These are phyloP conservation scores for Phyto melanocephala DNA, from an alignment of 2,888 invertebrate species.

Conservation along the genomic window DNA sequence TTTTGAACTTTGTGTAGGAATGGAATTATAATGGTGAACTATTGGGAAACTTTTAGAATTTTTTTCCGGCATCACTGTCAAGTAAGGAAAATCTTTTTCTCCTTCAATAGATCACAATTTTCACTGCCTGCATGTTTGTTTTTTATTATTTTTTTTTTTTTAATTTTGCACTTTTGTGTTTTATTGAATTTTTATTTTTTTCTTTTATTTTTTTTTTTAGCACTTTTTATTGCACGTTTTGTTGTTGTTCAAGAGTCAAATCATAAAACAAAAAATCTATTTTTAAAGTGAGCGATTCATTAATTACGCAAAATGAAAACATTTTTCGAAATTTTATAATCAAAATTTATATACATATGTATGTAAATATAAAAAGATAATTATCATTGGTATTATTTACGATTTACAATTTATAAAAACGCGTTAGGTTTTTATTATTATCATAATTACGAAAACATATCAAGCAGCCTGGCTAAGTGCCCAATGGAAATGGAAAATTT, in stretches of 20 bases:
- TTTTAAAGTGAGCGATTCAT: conserved; percentile 73
- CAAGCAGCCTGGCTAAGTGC: conserved; percentile 46
- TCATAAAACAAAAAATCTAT: conserved; percentile 73
- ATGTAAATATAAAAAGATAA: conserved; percentile 29
- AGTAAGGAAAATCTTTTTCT: conserved; percentile 25
- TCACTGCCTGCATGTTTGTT: conserved; percentile 44
- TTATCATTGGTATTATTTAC: conserved; percentile 18
- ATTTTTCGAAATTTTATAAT: conserved; percentile 62
- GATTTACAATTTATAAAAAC: conserved; percentile 28
- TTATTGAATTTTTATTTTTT: conserved; percentile 43
- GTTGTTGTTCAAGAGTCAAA: conserved; percentile 70
- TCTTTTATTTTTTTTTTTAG: conserved; percentile 30
- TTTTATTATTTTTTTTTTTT: conserved; percentile 46
- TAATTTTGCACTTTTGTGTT: conserved; percentile 55
- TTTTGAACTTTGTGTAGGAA: conserved; percentile 1
- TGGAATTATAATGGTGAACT: neutral
- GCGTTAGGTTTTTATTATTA: conserved; percentile 38
- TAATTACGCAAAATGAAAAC: conserved; percentile 77
- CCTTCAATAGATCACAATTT: conserved; percentile 44
- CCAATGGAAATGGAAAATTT: conserved; percentile 36
- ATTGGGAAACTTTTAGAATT: neutral
- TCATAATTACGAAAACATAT: conserved; percentile 49
- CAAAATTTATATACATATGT: conserved; percentile 71
- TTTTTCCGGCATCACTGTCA: conserved; percentile 41
- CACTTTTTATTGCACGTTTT: conserved; percentile 66